These are phyloP conservation scores for Tenualosa ilisha DNA, from an alignment of 2,797 vertebrate genomes.

Conservation along the genomic window DNA sequence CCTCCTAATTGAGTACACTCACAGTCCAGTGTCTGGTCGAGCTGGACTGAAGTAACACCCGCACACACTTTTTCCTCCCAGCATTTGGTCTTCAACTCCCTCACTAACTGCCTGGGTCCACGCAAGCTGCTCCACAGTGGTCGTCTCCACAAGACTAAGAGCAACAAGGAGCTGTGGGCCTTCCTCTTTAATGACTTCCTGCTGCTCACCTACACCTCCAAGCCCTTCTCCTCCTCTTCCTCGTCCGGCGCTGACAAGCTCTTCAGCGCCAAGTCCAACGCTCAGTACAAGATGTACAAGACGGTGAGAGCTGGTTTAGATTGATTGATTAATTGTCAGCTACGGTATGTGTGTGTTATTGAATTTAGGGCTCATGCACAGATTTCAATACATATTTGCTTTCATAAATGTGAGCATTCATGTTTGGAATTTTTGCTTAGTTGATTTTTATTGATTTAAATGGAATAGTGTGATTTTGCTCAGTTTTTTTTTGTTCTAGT, in stretches of 20 bases:
- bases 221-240: constrained; percentile 79
- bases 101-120: constrained; percentile 97
- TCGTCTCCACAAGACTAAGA: constrained; percentile 84
- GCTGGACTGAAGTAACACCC: not conserved
- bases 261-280: constrained; percentile 89
- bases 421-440: not conserved
- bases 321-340: no score
- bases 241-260: constrained; percentile 86
- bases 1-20: no score
- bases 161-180: constrained; percentile 91
- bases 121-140: constrained; percentile 94
- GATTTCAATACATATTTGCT: no score
- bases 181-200: constrained; percentile 98
- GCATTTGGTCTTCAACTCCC: constrained; percentile 86
- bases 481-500: no score
- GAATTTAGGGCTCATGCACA: no score
- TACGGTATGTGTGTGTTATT: no score
- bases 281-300: constrained; percentile 97
- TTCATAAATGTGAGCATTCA: no score
- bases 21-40: no score
- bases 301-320: constrained; percentile 82
- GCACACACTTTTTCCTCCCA: not conserved
- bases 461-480: not conserved
- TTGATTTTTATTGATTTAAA: not conserved
- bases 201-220: constrained; percentile 89